Conservation (phyloP, 2,888 invertebrate species). For the Incurvaria masculella region DNA sequence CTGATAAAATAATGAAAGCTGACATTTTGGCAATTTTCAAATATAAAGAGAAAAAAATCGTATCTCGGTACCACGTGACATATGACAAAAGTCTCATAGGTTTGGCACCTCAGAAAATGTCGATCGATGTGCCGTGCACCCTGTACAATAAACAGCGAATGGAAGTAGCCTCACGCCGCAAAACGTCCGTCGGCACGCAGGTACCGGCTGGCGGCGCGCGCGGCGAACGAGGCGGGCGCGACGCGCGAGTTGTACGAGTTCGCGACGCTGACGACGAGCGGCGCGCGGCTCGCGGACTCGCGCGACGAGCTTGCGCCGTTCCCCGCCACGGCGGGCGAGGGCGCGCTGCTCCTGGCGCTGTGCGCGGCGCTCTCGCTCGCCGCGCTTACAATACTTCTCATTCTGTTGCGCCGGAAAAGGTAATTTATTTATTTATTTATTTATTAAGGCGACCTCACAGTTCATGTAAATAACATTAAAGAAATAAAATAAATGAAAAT, state of each 20-base stretch:
- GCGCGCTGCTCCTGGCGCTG: conserved; percentile 46
- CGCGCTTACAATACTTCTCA: conserved; percentile 56
- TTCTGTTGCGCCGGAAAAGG: conserved; percentile 54
- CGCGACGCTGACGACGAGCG: conserved; percentile 53
- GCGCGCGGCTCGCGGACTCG: conserved; percentile 40
- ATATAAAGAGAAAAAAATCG: no score
- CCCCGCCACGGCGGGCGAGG: conserved; percentile 45
- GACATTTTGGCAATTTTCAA: no score
- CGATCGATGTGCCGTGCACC: no score
- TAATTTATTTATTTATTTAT: conserved; percentile 17
- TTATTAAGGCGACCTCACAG: neutral
- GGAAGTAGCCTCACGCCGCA: no score
- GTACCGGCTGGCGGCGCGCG: conserved; percentile 59
- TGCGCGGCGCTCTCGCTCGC: conserved; percentile 56
- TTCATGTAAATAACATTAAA: no score
- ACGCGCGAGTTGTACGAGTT: conserved; percentile 60
- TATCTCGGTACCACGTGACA: no score
- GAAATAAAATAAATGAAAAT: no score
- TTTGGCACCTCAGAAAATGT: no score
- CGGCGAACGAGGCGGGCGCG: conserved; percentile 61
- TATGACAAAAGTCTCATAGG: no score
- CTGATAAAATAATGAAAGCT: no score
- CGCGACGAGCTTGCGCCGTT: conserved; percentile 48
- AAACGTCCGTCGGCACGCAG: no score
- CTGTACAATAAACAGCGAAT: no score